These are phyloP conservation scores for Hydroisotoma schaefferi DNA, from an alignment of 2,888 invertebrate species.

Conservation along the genomic window DNA sequence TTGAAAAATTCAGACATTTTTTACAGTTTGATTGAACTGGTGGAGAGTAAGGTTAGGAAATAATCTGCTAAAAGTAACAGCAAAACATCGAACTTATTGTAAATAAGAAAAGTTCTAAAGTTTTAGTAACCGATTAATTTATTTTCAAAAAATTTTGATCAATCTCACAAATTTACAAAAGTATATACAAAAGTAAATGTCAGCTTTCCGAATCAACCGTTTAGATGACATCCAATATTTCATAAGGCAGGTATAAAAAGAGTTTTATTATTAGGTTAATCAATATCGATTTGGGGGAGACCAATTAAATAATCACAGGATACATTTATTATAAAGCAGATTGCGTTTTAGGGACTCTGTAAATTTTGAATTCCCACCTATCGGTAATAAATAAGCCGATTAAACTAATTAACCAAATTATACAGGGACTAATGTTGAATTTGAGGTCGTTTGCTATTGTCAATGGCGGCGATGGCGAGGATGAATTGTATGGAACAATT, in stretches of 20 bases:
- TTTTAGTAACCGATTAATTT: too few species aligned
- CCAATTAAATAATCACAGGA: constrained; percentile 5
- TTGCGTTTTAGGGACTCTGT: not conserved
- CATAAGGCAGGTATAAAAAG: too few species aligned
- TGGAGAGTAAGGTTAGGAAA: not conserved
- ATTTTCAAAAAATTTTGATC: too few species aligned
- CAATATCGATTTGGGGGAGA: not conserved
- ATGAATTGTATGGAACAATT: not conserved
- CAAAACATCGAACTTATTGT: not conserved
- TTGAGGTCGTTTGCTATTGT: constrained; percentile 19
- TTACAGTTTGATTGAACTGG: not conserved
- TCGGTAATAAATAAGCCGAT: constrained; percentile 11
- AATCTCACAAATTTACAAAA: too few species aligned
- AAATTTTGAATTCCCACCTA: not conserved
- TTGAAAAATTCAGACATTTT: not conserved
- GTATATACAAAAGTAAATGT: too few species aligned
- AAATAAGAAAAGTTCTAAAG: too few species aligned
- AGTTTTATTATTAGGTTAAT: not conserved
- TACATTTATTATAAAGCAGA: not conserved
- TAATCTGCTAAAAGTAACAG: not conserved
- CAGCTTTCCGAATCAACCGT: too few species aligned
- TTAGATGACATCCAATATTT: too few species aligned
- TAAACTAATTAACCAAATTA: not conserved
- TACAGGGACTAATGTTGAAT: not conserved
- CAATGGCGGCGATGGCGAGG: not conserved